These are phyloP conservation scores for Rissa tridactyla DNA, from an alignment of 2,113 vertebrate genomes.

Conservation along the genomic window DNA sequence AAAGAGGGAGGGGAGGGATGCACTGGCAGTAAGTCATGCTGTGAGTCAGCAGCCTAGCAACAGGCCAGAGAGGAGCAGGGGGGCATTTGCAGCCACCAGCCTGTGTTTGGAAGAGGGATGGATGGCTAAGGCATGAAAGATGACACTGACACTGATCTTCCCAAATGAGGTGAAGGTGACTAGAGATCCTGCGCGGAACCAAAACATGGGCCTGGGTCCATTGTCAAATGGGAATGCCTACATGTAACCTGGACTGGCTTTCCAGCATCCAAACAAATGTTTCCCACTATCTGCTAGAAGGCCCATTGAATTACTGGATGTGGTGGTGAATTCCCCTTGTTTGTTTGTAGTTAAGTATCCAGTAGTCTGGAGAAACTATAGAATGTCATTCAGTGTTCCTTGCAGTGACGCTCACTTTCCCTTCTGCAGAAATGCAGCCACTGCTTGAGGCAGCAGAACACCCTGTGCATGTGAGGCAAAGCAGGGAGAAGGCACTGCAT, in stretches of 20 bases:
- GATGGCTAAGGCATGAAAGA: neutral
- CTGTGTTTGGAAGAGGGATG: neutral
- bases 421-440: neutral
- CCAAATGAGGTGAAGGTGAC: neutral
- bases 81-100: neutral
- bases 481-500: accelerated
- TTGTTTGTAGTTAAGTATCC: neutral
- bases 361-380: neutral
- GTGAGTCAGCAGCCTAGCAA: neutral
- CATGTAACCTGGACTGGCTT: neutral
- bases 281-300: neutral
- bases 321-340: neutral
- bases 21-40: neutral
- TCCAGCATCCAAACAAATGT: neutral
- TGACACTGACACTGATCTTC: neutral
- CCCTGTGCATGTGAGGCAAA: accelerated
- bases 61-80: neutral
- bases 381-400: neutral
- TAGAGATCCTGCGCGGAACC: neutral
- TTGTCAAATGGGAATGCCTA: neutral
- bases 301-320: neutral
- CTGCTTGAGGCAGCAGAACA: neutral
- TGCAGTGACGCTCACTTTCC: neutral
- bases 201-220: neutral
- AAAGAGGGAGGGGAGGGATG: neutral